These are phyloP conservation scores for Caenorhabditis sp. DNA, from an alignment of 2,888 invertebrate genomes.

Conservation along the genomic window DNA sequence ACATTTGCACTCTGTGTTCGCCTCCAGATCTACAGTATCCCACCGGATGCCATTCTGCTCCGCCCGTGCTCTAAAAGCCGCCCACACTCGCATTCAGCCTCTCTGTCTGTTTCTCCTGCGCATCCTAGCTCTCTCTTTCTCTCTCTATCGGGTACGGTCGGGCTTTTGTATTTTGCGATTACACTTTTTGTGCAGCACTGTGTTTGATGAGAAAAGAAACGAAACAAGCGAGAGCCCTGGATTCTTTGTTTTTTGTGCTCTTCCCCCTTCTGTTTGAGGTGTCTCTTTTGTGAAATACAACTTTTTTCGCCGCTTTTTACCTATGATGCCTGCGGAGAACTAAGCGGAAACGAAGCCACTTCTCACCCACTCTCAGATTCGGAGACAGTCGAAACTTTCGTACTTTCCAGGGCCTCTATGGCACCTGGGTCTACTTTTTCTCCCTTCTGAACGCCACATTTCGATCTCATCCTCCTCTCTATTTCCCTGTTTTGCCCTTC, in stretches of 20 bases:
- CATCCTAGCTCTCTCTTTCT: slow-evolving; percentile 15
- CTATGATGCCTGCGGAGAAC: not conserved
- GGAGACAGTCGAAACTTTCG: not conserved
- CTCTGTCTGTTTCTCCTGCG: slow-evolving; percentile 5
- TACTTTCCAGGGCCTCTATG: not conserved
- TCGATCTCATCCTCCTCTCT: no score
- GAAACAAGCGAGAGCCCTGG: slow-evolving; percentile 23
- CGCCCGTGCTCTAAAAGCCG: slow-evolving; percentile 19
- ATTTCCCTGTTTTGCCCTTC: no score
- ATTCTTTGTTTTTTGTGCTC: slow-evolving; percentile 46
- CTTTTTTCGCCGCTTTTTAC: slow-evolving; percentile 34
- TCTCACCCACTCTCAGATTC: not conserved
- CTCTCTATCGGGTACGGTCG: slow-evolving; percentile 17
- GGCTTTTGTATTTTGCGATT: slow-evolving; percentile 52
- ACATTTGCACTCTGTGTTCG: not conserved
- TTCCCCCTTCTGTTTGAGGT: slow-evolving; percentile 28
- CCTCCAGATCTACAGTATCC: not conserved
- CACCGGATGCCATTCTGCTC: slow-evolving; percentile 10
- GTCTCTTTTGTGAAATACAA: slow-evolving; percentile 50
- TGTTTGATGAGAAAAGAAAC: slow-evolving; percentile 36
- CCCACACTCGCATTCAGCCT: slow-evolving; percentile 7
- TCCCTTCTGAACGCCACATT: no score
- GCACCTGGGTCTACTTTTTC: no score
- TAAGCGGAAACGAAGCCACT: slow-evolving; percentile 16
- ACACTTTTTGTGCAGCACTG: slow-evolving; percentile 35